Conservation (phyloP, 1,140 invertebrate species). For the Zaprionus camerounensis region DNA sequence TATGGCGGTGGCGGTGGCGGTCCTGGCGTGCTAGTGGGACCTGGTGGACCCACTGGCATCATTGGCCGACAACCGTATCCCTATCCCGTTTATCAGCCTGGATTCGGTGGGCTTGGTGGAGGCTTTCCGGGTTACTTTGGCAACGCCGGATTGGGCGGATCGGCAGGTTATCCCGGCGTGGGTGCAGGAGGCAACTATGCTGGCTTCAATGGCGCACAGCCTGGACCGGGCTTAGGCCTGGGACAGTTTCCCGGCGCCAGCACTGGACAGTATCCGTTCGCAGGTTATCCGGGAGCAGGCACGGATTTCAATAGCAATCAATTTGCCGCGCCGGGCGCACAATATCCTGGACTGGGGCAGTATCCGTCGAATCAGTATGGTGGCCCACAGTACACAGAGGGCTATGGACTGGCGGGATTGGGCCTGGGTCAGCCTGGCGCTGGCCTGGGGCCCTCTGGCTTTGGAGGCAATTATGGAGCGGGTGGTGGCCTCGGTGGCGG, state of each 20-base stretch:
- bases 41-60: slow-evolving; percentile 86
- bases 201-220: slow-evolving; percentile 34
- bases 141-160: slow-evolving; percentile 22
- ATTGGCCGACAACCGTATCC: slow-evolving; percentile 79
- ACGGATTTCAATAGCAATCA: slow-evolving; percentile 56
- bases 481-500: slow-evolving; percentile 10
- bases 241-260: slow-evolving; percentile 60
- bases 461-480: slow-evolving; percentile 38
- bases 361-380: slow-evolving; percentile 55
- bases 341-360: slow-evolving; percentile 58
- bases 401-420: slow-evolving; percentile 63
- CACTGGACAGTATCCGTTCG: slow-evolving; percentile 57
- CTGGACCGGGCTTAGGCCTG: slow-evolving; percentile 39
- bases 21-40: slow-evolving; percentile 86
- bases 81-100: slow-evolving; percentile 62
- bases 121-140: slow-evolving; percentile 52
- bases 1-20: slow-evolving; percentile 50
- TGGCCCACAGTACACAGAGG: slow-evolving; percentile 73
- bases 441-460: slow-evolving; percentile 39
- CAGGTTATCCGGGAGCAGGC: slow-evolving; percentile 49
- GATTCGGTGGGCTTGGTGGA: slow-evolving; percentile 41
- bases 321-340: slow-evolving; percentile 44
- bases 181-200: slow-evolving; percentile 22
- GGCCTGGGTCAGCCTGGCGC: slow-evolving; percentile 51
- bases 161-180: slow-evolving; percentile 23